phyloP scores from a whole-genome alignment of 2,888 invertebrate genomes.

The Drosophila merina region DNA sequence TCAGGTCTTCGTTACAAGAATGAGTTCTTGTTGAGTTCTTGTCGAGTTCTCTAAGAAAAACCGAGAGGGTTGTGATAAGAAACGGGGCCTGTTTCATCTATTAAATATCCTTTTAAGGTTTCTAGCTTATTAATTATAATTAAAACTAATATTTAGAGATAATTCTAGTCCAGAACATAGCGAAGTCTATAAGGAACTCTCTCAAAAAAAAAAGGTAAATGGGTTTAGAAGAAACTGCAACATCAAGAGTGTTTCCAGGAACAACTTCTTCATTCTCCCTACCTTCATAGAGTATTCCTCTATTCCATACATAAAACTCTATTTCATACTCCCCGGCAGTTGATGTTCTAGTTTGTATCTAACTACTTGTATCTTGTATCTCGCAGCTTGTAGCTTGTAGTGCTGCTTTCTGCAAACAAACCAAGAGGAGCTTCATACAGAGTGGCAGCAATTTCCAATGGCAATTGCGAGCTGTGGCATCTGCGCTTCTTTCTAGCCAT shows the following conservation, averaged over 20 bases:
- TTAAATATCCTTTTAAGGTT: too few species aligned
- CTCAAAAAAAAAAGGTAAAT: too few species aligned
- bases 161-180: too few species aligned
- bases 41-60: too few species aligned
- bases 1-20: conserved; percentile 29
- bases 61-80: too few species aligned
- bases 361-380: conserved; percentile 72
- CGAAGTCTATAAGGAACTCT: too few species aligned
- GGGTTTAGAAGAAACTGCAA: too few species aligned
- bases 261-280: neutral
- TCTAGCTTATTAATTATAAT: too few species aligned
- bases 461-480: conserved; percentile 64
- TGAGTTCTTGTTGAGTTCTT: conserved; percentile 12
- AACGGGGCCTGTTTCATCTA: too few species aligned
- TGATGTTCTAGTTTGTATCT: conserved; percentile 62
- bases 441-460: conserved; percentile 57
- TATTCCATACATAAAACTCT: conserved; percentile 3
- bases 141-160: too few species aligned
- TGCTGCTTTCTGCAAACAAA: conserved; percentile 56
- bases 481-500: conserved; percentile 29
- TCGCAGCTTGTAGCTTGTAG: conserved; percentile 63
- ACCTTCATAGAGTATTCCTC: conserved; percentile 9
- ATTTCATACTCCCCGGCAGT: conserved; percentile 17
- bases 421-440: neutral
- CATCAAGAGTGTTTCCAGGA: too few species aligned